phyloP scores from a whole-genome alignment of 2,797 vertebrate genomes.

The Avahi laniger region DNA sequence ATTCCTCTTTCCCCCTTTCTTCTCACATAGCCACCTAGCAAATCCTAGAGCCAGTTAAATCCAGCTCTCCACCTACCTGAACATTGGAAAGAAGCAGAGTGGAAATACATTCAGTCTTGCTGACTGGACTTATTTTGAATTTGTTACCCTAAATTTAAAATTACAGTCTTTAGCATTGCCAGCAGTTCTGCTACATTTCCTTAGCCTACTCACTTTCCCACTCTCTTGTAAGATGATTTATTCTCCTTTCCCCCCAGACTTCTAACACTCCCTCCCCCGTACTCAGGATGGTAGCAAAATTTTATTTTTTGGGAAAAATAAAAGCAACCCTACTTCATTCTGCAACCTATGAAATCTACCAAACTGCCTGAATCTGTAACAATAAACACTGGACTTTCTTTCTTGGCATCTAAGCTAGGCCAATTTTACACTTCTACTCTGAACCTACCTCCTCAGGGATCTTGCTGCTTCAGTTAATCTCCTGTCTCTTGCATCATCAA shows the following conservation, averaged over 20 bases:
- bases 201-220: background rate
- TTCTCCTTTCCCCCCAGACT: background rate
- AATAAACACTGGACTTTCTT: background rate
- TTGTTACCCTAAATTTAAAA: background rate
- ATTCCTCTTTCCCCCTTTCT: background rate
- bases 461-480: background rate
- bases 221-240: background rate
- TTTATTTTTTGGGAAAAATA: background rate
- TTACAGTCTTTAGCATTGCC: accelerated
- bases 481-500: accelerated
- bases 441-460: background rate
- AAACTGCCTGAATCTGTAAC: background rate
- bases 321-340: background rate
- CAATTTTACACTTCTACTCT: background rate
- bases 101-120: background rate
- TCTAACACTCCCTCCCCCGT: accelerated
- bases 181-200: background rate
- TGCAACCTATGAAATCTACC: background rate
- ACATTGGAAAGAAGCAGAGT: background rate
- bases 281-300: background rate
- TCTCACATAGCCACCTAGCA: too few relatives aligned
- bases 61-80: accelerated
- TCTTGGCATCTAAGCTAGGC: background rate
- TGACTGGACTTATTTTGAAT: background rate
- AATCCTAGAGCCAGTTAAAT: accelerated